A percentile compares a stretch with the other conserved stretches of the same genome.
Evolutionary conservation across 2,888 invertebrate species (phyloP).

Genomic region (Lasioglossum vierecki): DNA sequence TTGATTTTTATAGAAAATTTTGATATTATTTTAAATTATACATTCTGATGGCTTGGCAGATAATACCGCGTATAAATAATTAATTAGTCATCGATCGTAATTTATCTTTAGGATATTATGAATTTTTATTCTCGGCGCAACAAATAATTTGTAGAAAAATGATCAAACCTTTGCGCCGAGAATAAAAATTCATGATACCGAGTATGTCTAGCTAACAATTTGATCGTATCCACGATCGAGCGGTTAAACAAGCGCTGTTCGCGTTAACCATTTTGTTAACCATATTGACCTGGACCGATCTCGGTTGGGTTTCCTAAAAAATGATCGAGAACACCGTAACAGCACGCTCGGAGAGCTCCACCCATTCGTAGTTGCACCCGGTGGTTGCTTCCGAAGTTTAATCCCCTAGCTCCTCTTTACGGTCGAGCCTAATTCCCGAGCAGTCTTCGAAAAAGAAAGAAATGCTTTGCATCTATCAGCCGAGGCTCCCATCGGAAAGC

Average conservation of each 20-base stretch:
- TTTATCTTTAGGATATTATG: too few species aligned
- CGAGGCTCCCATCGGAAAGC: slow-evolving; percentile 1
- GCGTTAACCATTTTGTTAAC: background rate
- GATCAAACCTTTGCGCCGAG: too few species aligned
- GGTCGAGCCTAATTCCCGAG: slow-evolving; percentile 21
- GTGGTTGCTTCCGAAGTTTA: slow-evolving; percentile 9
- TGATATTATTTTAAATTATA: too few species aligned
- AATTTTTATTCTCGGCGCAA: too few species aligned
- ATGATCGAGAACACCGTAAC: background rate
- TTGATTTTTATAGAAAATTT: too few species aligned
- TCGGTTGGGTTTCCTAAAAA: background rate
- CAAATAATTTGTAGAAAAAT: too few species aligned
- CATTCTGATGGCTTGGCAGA: too few species aligned
- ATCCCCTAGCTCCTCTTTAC: slow-evolving; percentile 25
- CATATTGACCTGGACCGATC: background rate
- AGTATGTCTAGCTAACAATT: background rate
- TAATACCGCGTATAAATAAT: too few species aligned
- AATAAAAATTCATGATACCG: too few species aligned
- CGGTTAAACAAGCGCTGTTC: background rate
- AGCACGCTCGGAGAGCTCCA: background rate
- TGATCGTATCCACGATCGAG: background rate
- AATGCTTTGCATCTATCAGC: slow-evolving; percentile 36
- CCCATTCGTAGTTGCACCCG: slow-evolving; percentile 19
- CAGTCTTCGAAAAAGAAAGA: slow-evolving; percentile 1
- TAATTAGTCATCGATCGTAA: too few species aligned